These are phyloP conservation scores for Laterallus jamaicensis DNA, from an alignment of 2,113 vertebrate species.

Conservation along the genomic window DNA sequence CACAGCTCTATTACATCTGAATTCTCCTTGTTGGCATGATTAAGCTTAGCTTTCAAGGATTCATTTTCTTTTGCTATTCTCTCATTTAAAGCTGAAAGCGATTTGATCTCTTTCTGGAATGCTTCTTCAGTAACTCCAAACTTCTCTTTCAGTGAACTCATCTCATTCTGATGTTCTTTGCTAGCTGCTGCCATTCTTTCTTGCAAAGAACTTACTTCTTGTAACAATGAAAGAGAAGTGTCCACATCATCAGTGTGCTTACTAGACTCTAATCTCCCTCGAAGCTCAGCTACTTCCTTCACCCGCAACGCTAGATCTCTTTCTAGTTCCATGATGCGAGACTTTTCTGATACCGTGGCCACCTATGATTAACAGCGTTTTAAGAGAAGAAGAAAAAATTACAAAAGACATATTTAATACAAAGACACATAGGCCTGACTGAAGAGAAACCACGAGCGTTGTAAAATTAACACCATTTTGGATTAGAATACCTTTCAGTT, in stretches of 20 bases:
- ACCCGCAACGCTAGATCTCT: slow-evolving; percentile 84
- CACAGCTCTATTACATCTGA: slow-evolving; percentile 81
- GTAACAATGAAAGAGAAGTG: slow-evolving; percentile 81
- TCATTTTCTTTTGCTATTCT: slow-evolving; percentile 86
- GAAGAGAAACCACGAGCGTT: background rate
- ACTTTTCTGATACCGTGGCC: slow-evolving; percentile 95
- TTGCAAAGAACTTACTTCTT: slow-evolving; percentile 87
- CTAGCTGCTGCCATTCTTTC: slow-evolving; percentile 80
- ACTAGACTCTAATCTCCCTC: slow-evolving; percentile 81
- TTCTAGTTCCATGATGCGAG: slow-evolving; percentile 96
- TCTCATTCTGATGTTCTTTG: slow-evolving; percentile 78
- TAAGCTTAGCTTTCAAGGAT: slow-evolving; percentile 82
- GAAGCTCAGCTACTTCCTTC: slow-evolving; percentile 88
- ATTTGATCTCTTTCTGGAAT: slow-evolving; percentile 77
- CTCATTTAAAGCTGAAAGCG: slow-evolving; percentile 78
- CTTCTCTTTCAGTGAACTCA: slow-evolving; percentile 76
- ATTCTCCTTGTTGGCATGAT: slow-evolving; percentile 87
- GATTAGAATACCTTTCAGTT: background rate
- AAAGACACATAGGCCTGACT: background rate
- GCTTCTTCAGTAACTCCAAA: slow-evolving; percentile 78
- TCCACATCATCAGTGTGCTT: slow-evolving; percentile 79
- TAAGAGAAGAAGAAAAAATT: slow-evolving; percentile 31
- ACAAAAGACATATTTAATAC: background rate
- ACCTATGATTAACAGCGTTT: slow-evolving; percentile 79
- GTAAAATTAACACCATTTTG: background rate